Base-by-base conservation (phyloP, 2,888 invertebrate species). In the Ariolimax columbianus region DNA sequence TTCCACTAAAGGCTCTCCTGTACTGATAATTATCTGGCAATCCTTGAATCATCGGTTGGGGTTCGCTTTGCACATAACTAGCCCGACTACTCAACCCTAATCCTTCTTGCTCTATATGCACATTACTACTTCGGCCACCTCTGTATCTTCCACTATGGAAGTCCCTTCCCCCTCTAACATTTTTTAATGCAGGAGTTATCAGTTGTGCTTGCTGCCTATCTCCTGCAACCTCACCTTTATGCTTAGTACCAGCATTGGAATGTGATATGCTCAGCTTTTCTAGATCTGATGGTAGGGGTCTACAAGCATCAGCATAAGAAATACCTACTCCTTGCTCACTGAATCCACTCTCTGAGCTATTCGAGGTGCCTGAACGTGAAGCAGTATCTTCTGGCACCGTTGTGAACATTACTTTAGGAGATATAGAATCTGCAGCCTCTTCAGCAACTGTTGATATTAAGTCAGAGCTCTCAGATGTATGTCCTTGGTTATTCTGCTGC, bases 311-410 rank as follows among this genome's bases (percentile, higher is more conserved):
- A 14, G 91, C 91, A 84, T 90, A 91, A 11, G 89, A 77, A 51
- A 63, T 83, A 70, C 75, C 82, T 59, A 43, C 77, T 19, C 30
- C 85, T 26, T 89, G 86, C 77, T 91, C 91, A 87, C 90, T 90
- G 86, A 90, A 91, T 4, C 91, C 91, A 88, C 91, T 91, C 73
- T 91, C 90, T 6, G 88, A 88, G 87, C 91, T 91, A 70, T 88
- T 85, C 6, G 70, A 78, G 0, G 86, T 83, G 40, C 82, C 85
- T 0, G 81, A 87, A 0, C 89, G 89, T 11, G 90, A 90, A 0
- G 80, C 77, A 1, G 43, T 30, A 33, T 89, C 88, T 26, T 89
- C 89, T 51, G 75, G 40, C 33, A 88, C 90, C 17, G 88, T 89
- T 11, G 91, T 73, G 82, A 91, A 91, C 47, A 88, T 88, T 70